Evolutionary conservation across 2,113 vertebrate genomes (phyloP).

Genomic region (Falco punctatus): DNA sequence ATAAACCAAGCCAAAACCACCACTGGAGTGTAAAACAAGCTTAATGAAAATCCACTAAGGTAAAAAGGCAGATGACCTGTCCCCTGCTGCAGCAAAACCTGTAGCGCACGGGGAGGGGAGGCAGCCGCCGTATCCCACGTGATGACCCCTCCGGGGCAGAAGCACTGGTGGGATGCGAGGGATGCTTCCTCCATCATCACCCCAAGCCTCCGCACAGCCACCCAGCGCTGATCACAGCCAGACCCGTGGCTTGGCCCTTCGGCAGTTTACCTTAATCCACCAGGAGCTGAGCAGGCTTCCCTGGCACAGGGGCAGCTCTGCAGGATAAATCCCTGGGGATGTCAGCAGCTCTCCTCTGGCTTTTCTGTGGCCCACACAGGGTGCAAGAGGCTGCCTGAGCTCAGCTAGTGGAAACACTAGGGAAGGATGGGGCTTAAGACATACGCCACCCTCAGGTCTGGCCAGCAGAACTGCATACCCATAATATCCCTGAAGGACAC

Average conservation of each 20-base stretch:
- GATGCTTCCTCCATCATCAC: background rate
- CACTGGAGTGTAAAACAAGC: conserved; percentile 2
- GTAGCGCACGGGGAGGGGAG: background rate
- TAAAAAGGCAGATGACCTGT: background rate
- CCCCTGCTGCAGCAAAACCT: background rate
- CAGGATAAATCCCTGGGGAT: background rate
- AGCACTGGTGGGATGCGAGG: accelerated
- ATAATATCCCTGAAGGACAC: background rate
- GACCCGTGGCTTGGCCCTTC: background rate
- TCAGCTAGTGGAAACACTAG: background rate
- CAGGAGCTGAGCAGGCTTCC: background rate
- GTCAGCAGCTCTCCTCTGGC: background rate
- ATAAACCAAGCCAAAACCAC: background rate
- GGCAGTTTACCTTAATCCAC: background rate
- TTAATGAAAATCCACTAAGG: background rate
- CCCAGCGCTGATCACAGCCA: background rate
- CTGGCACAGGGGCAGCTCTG: background rate
- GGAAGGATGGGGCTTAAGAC: background rate
- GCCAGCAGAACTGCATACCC: background rate
- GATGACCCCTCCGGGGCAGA: background rate
- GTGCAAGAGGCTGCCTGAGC: background rate
- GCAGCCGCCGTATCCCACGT: background rate
- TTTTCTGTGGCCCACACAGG: background rate
- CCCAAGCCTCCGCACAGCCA: accelerated
- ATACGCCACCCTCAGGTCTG: background rate